Conservation (phyloP, 2,888 invertebrate species). For the Lycocerus yunnanus region DNA sequence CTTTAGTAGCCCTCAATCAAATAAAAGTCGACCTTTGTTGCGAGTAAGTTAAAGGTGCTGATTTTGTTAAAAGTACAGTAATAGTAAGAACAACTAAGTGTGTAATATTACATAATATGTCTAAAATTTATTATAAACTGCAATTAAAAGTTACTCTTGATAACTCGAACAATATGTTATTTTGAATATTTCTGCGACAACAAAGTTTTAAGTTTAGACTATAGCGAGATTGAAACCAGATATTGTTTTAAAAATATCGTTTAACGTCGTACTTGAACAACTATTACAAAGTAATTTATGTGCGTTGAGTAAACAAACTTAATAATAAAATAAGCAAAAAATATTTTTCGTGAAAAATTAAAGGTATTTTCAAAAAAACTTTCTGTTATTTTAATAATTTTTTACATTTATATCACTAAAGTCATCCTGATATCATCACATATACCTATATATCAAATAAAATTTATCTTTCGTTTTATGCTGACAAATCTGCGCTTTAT, state of each 20-base stretch:
- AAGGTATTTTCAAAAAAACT: background rate
- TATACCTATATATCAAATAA: background rate
- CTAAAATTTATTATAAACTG: too few species aligned
- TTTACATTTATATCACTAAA: background rate
- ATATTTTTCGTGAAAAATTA: background rate
- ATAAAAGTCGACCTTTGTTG: background rate
- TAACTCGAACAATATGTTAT: too few species aligned
- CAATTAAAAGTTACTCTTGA: too few species aligned
- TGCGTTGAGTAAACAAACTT: background rate
- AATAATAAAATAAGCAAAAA: background rate
- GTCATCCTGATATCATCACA: background rate
- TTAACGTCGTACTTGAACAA: background rate
- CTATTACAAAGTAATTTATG: background rate
- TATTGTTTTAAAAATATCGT: background rate
- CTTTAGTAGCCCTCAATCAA: background rate
- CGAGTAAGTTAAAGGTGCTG: background rate
- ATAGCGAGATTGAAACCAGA: background rate
- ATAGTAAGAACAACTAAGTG: background rate
- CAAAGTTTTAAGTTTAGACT: too few species aligned
- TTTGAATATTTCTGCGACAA: too few species aligned
- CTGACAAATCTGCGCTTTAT: background rate
- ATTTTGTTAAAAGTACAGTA: background rate
- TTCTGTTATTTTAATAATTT: background rate
- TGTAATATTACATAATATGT: too few species aligned
- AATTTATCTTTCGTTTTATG: background rate